These are phyloP conservation scores for Molorchus minor DNA, from an alignment of 2,888 invertebrate species.

Conservation along the genomic window DNA sequence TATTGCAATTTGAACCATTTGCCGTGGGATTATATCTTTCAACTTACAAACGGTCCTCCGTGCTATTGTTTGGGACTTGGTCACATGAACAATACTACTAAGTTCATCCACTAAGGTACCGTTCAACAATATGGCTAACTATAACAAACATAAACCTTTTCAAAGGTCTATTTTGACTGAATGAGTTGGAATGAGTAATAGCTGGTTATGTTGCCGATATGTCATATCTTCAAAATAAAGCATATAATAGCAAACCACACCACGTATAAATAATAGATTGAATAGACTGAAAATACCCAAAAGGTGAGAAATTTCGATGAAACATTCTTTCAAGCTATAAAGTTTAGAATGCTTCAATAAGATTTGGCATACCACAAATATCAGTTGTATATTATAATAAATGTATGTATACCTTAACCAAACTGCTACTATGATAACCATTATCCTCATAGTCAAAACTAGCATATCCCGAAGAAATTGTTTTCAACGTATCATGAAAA, in stretches of 20 bases:
- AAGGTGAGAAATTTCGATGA: no score
- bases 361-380: no score
- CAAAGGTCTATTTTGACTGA: no score
- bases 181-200: no score
- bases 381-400: no score
- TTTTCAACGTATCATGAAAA: conserved; percentile 92
- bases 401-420: conserved; percentile 74
- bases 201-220: no score
- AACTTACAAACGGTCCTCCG: conserved; percentile 77
- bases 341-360: no score
- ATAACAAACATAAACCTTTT: conserved; percentile 53
- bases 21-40: conserved; percentile 86
- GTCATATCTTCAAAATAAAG: no score
- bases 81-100: conserved; percentile 79
- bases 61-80: conserved; percentile 72
- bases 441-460: conserved; percentile 93
- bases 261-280: no score
- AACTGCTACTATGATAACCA: conserved; percentile 80
- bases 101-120: conserved; percentile 84
- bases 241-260: no score
- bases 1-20: conserved; percentile 87
- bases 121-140: conserved; percentile 84
- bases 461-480: conserved; percentile 92
- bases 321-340: no score
- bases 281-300: no score